Evolutionary conservation across 2,888 invertebrate species (phyloP).

Genomic region (Gasteruption jaculator): DNA sequence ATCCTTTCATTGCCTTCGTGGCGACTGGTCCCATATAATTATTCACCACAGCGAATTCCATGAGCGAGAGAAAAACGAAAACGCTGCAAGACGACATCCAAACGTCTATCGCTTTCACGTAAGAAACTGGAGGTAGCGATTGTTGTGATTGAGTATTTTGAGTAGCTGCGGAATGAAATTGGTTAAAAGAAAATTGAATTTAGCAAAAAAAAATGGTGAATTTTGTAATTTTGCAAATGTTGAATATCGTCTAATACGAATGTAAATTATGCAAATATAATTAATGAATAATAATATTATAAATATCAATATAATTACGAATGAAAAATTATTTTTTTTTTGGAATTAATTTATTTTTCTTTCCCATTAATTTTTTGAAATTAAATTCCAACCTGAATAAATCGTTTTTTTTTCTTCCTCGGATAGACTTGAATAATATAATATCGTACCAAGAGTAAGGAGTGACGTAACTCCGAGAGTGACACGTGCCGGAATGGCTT

Average conservation of each 20-base stretch:
- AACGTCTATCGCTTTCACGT: constrained; percentile 88
- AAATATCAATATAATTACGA: too few relatives aligned
- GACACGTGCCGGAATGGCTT: constrained; percentile 86
- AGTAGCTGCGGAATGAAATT: constrained; percentile 74
- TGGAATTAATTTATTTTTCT: too few relatives aligned
- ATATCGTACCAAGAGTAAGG: constrained; percentile 77
- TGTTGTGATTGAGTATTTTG: constrained; percentile 91
- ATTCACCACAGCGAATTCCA: constrained; percentile 88
- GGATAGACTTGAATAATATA: not conserved
- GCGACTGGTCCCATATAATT: constrained; percentile 85
- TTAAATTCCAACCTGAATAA: not conserved
- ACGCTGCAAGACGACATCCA: constrained; percentile 93
- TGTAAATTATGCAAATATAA: too few relatives aligned
- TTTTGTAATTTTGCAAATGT: too few relatives aligned
- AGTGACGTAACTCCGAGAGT: constrained; percentile 84
- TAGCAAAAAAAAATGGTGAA: constrained; percentile 9
- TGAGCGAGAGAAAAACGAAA: constrained; percentile 84
- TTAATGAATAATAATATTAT: too few relatives aligned
- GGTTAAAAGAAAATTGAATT: constrained; percentile 7
- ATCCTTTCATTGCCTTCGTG: constrained; percentile 86
- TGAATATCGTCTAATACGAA: too few relatives aligned
- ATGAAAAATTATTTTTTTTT: not conserved
- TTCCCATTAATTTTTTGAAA: not conserved
- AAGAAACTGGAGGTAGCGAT: constrained; percentile 83
- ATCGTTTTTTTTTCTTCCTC: not conserved